These are phyloP conservation scores for Apeltes quadracus DNA, from an alignment of 2,113 vertebrate genomes.

Conservation along the genomic window DNA sequence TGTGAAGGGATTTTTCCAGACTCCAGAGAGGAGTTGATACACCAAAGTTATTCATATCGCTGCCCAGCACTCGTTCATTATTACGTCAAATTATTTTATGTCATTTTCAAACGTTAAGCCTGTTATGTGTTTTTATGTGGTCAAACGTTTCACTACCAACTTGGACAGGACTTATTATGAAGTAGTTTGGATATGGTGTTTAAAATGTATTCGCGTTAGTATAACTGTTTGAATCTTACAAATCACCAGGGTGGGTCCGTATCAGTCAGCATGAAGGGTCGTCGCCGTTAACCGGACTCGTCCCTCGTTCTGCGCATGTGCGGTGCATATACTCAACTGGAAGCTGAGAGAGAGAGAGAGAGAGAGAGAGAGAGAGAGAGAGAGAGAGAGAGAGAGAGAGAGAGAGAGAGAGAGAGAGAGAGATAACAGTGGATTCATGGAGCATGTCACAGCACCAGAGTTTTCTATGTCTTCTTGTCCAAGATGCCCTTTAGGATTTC, in stretches of 20 bases:
- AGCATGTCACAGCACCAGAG: conserved; percentile 62
- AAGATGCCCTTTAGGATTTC: conserved; percentile 81
- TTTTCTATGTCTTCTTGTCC: conserved; percentile 73
- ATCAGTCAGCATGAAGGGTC: neutral
- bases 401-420: conserved; percentile 55
- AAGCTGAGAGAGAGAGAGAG: conserved; percentile 27
- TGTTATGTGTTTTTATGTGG: neutral
- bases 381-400: conserved; percentile 46
- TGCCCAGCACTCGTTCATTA: no score
- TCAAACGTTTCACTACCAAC: neutral
- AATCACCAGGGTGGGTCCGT: neutral
- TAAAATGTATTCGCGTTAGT: neutral
- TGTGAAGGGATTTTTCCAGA: no score
- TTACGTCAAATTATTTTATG: no score
- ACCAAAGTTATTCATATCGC: no score
- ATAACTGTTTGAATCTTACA: neutral
- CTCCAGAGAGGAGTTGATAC: no score
- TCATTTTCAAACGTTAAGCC: neutral
- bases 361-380: conserved; percentile 56
- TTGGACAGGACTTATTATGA: neutral
- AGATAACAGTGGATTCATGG: conserved; percentile 69
- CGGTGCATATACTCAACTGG: neutral
- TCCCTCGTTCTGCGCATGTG: conserved; percentile 66
- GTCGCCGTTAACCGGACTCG: conserved; percentile 11
- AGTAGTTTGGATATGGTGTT: neutral